Evolutionary conservation across 2,113 vertebrate genomes (phyloP).

Genomic region (Dermatemys mawii): DNA sequence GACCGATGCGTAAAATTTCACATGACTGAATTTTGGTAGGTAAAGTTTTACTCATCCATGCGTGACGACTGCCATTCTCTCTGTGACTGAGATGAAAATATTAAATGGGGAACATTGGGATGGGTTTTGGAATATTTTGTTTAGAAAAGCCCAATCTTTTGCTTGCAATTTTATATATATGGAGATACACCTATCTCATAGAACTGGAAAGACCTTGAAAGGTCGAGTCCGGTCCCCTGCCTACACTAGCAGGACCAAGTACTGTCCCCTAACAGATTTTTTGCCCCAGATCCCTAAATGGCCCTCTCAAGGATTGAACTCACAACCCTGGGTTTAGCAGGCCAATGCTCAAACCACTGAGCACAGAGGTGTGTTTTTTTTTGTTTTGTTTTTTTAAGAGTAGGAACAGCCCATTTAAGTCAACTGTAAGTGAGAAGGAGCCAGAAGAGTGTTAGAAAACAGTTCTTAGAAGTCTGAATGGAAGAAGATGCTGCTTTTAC

Average conservation of each 20-base stretch:
- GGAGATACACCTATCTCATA: too few species aligned
- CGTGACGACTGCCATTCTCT: neutral
- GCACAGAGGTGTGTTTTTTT: neutral
- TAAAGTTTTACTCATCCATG: neutral
- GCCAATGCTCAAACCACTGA: too few species aligned
- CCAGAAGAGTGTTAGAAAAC: neutral
- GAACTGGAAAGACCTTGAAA: too few species aligned
- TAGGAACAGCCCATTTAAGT: neutral
- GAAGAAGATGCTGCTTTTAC: neutral
- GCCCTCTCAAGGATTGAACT: too few species aligned
- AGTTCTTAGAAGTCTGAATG: neutral
- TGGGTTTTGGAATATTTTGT: neutral
- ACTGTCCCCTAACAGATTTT: too few species aligned
- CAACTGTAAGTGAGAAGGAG: neutral
- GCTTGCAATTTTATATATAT: neutral
- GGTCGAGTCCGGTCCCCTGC: too few species aligned
- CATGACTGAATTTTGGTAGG: neutral
- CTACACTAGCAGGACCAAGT: too few species aligned
- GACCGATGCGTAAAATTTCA: neutral
- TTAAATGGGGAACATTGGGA: neutral
- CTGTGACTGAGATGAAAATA: fast-evolving
- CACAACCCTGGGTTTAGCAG: too few species aligned
- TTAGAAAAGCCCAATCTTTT: neutral
- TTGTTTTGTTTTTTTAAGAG: neutral
- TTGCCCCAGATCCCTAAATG: too few species aligned